Conservation (phyloP, 2,797 vertebrate species). For the Eulemur mongoz region DNA sequence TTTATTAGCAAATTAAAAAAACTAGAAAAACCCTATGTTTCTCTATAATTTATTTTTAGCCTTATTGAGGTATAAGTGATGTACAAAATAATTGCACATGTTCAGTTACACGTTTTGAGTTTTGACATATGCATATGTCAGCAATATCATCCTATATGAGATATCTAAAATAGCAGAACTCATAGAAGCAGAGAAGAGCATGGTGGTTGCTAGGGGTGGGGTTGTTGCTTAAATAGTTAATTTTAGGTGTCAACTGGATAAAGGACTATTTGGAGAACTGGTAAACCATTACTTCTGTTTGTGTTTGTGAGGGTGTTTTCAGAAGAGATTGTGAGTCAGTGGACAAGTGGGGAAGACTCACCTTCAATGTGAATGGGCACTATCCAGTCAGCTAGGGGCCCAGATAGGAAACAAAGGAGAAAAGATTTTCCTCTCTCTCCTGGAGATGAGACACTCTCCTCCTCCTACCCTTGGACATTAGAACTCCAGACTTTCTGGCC, state of each 20-base stretch:
- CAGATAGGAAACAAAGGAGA: not conserved
- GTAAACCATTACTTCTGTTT: not conserved
- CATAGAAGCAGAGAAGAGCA: not conserved
- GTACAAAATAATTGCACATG: too few relatives aligned
- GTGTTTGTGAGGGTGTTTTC: not conserved
- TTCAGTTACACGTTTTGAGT: not conserved
- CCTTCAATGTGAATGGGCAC: not conserved
- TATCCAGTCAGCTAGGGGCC: not conserved
- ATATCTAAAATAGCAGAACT: not conserved
- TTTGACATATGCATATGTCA: not conserved
- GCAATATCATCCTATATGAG: not conserved
- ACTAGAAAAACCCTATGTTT: not conserved
- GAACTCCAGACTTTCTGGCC: not conserved
- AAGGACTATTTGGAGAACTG: not conserved
- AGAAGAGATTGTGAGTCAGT: not conserved
- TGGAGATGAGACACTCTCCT: not conserved
- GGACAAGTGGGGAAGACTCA: not conserved
- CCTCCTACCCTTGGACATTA: not conserved
- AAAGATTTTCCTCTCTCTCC: not conserved
- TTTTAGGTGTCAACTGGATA: not conserved
- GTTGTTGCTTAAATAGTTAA: not conserved
- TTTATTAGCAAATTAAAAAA: conserved; percentile 21
- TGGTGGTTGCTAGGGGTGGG: not conserved
- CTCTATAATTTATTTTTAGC: not conserved
- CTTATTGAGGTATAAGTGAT: not conserved